A percentile compares a stretch with the other conserved stretches of the same genome.
Evolutionary conservation across 2,888 invertebrate genomes (phyloP).

Genomic region (Lepidonotus clava): DNA sequence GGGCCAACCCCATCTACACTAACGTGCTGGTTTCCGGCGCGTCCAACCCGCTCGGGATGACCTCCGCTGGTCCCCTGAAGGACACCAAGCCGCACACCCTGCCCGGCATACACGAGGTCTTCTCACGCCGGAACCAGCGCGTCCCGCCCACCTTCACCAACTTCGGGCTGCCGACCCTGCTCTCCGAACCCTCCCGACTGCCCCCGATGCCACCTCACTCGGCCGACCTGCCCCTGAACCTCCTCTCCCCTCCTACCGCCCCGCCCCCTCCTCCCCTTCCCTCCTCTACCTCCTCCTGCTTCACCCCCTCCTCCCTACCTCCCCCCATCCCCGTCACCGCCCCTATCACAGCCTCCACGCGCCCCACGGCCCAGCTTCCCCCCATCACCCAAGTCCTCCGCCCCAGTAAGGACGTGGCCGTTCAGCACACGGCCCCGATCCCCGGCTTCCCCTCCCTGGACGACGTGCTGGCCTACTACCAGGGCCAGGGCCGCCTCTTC

Average conservation of each 20-base stretch:
- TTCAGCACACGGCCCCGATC: constrained; percentile 68
- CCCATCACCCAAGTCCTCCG: constrained; percentile 64
- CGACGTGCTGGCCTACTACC: constrained; percentile 71
- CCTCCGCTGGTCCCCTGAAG: background rate
- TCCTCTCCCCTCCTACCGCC: constrained; percentile 53
- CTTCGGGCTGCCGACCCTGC: constrained; percentile 61
- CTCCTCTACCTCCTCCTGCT: constrained; percentile 37
- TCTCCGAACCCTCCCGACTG: constrained; percentile 51
- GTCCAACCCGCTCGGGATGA: background rate
- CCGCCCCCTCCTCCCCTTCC: constrained; percentile 12
- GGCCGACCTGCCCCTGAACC: constrained; percentile 49
- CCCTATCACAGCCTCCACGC: background rate
- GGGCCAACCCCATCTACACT: constrained; percentile 25
- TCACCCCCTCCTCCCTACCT: background rate
- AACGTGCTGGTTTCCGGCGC: background rate
- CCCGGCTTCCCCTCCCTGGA: constrained; percentile 70
- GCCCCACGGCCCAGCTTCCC: constrained; percentile 67
- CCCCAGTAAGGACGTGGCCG: constrained; percentile 66
- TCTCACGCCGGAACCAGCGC: constrained; percentile 59
- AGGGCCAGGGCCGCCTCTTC: constrained; percentile 73
- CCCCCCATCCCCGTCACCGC: background rate
- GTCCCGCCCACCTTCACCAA: constrained; percentile 63
- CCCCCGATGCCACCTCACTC: constrained; percentile 24
- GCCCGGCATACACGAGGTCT: constrained; percentile 66
- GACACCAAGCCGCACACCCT: constrained; percentile 55